Evolutionary conservation across 2,797 vertebrate species (phyloP).

Genomic region (Psittacula derbiana): DNA sequence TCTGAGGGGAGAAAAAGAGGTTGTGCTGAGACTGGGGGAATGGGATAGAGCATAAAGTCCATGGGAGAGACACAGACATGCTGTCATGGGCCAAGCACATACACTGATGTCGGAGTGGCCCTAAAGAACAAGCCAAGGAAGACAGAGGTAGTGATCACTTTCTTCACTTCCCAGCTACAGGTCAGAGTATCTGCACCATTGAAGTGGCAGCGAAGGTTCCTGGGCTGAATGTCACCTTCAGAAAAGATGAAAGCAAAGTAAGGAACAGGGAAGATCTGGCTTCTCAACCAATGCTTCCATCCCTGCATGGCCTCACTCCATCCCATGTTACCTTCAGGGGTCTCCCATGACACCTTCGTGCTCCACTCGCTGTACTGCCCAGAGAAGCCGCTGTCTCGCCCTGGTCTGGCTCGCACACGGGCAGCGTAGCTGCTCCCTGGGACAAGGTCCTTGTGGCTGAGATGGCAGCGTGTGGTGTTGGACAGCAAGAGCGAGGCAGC

Average conservation of each 20-base stretch:
- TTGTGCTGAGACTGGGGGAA: not conserved
- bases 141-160: constrained; percentile 54
- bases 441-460: constrained; percentile 7
- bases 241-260: not conserved
- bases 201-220: constrained; percentile 75
- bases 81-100: not conserved
- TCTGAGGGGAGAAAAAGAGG: constrained; percentile 31
- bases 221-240: constrained; percentile 64
- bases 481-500: not conserved
- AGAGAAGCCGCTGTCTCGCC: not conserved
- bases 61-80: accelerated
- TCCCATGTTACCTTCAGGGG: constrained; percentile 60
- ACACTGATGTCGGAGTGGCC: not conserved
- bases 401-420: constrained; percentile 55
- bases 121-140: constrained; percentile 73
- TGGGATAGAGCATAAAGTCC: not conserved
- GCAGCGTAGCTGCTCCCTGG: constrained; percentile 63
- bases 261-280: not conserved
- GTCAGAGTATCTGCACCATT: constrained; percentile 43
- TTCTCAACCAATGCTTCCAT: not conserved
- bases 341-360: constrained; percentile 35
- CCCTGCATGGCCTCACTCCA: accelerated
- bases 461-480: not conserved
- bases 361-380: constrained; percentile 73
- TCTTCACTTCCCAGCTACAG: constrained; percentile 77